These are phyloP conservation scores for Dicerorhinus sumatrensis DNA, from an alignment of 2,113 vertebrate genomes.

Conservation along the genomic window DNA sequence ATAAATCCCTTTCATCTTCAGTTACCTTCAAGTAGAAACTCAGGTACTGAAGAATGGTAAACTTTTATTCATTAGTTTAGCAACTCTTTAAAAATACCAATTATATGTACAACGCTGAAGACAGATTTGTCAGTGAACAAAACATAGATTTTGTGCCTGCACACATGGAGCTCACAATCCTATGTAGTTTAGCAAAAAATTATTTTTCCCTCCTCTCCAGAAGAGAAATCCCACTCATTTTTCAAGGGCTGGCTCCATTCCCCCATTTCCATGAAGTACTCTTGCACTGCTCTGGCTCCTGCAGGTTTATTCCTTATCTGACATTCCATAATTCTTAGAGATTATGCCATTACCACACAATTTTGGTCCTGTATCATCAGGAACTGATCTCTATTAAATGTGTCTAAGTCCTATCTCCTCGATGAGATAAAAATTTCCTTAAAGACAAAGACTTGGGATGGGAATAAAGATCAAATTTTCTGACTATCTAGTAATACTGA, in stretches of 20 bases:
- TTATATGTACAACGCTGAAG: neutral
- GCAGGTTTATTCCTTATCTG: neutral
- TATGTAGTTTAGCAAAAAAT: neutral
- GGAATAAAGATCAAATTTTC: neutral
- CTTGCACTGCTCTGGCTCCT: neutral
- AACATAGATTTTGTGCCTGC: neutral
- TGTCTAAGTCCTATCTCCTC: neutral
- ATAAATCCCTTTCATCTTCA: slow-evolving; percentile 20
- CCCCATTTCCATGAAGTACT: neutral
- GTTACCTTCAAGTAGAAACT: slow-evolving; percentile 41
- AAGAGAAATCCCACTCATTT: neutral
- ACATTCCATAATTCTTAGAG: neutral
- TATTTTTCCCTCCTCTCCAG: neutral
- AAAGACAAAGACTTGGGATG: neutral
- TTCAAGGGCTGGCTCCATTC: neutral
- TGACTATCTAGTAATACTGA: neutral
- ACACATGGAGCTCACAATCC: neutral
- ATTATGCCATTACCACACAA: neutral
- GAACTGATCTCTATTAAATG: neutral
- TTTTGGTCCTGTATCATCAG: neutral
- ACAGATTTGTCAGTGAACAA: neutral
- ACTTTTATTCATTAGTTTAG: neutral
- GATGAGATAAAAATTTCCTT: slow-evolving; percentile 1
- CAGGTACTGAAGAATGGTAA: neutral
- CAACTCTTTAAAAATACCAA: neutral